These are phyloP conservation scores for Scaptomyza cyrtandrae DNA, from an alignment of 2,888 invertebrate genomes.

Conservation along the genomic window DNA sequence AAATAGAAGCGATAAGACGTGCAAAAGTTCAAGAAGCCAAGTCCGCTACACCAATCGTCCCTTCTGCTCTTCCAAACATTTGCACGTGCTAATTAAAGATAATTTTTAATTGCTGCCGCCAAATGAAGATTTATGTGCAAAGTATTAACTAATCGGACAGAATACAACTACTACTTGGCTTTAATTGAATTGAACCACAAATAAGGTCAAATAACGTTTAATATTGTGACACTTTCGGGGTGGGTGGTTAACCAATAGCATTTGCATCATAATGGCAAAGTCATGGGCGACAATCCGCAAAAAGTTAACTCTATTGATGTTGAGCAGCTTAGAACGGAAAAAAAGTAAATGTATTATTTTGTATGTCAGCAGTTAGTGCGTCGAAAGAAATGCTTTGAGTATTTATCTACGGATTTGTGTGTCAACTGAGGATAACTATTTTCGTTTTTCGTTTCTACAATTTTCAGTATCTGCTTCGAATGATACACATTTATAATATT, in stretches of 20 bases:
- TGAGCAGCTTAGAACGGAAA: constrained; percentile 19
- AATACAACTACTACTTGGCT: constrained; percentile 27
- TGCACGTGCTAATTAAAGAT: constrained; percentile 83
- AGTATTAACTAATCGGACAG: constrained; percentile 58
- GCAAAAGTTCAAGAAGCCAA: constrained; percentile 65
- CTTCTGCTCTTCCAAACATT: constrained; percentile 39
- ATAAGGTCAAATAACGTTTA: constrained; percentile 38
- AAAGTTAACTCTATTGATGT: constrained; percentile 69
- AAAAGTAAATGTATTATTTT: background rate
- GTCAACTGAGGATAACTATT: no score
- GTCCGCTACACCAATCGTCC: constrained; percentile 7
- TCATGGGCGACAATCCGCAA: constrained; percentile 43
- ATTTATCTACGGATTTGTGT: no score
- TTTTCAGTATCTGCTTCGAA: no score
- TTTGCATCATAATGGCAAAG: constrained; percentile 52
- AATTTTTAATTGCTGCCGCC: constrained; percentile 82
- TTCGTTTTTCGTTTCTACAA: no score
- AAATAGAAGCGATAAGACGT: constrained; percentile 62
- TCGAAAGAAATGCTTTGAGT: constrained; percentile 31
- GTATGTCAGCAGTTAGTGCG: constrained; percentile 21
- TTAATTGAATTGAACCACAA: constrained; percentile 41
- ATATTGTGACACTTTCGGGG: constrained; percentile 3
- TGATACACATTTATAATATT: no score
- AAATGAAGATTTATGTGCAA: constrained; percentile 82
- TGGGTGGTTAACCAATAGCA: constrained; percentile 18